Evolutionary conservation across 2,113 vertebrate species (phyloP), one percentile per base, ranked within the genome.

Genomic region (Neodontobutis hainanensis): DNA sequence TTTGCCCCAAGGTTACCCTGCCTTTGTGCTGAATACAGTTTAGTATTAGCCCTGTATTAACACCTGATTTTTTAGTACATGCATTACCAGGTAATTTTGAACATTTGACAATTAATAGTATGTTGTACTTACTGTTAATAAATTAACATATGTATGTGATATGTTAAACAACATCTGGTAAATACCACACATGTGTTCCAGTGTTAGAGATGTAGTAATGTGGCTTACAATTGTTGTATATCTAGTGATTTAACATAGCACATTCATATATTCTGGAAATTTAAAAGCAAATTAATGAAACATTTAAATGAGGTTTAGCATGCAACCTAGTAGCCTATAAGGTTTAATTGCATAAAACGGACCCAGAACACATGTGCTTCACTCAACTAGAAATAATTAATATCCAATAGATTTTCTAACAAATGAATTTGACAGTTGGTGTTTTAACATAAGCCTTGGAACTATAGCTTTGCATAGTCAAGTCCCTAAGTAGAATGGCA

Each of bases 401-500:
- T 40, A 40, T 40, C 38, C 38, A 40, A 8, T 40, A 8, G 5
- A 40, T 40, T 40, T 2, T 6, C 8, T 40, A 40, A 40, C 38
- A 40, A 11, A 46, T 46, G 9, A 46, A 14, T 46, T 14, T 11
- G 44, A 46, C 44, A 46, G 5, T 43, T 11, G 38, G 38, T 43
- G 1, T 58, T 15, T 16, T 58, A 9, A 56, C 4, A 16, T 58
- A 27, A 15, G 16, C 38, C 40, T 58, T 58, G n/a, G 15, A 16
- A 40, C 38, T 43, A 10, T n/a, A 11, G 38, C 40, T 58, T 43
- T 58, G 56, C 56, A 58, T 58, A 58, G 56, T 58, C 16, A 58
- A 19, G 55, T 42, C 55, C 14, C 36, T 35, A 43, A 19, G 15
- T 19, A 42, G n/a, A 14, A 42, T 58, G 36, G 5, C 40, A 43